Evolutionary conservation across 2,113 vertebrate species (phyloP).

Genomic region (Phalacrocorax brasilianus): DNA sequence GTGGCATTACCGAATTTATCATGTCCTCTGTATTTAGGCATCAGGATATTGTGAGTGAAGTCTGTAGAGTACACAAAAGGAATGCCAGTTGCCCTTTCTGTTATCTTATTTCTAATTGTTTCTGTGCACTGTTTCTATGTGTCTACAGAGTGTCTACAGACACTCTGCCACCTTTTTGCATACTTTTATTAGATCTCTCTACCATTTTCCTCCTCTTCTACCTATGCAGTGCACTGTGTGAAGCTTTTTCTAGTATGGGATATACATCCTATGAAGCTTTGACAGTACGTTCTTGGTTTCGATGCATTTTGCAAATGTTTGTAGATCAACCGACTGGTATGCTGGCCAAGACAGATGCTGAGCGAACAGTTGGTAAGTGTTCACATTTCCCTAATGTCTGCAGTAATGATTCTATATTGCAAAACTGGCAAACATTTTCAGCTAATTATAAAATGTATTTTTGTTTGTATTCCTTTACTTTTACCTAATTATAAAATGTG

Average conservation of each 20-base stretch:
- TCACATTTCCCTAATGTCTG: slow-evolving; percentile 38
- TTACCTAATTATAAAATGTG: slow-evolving; percentile 55
- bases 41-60: background rate
- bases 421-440: slow-evolving; percentile 42
- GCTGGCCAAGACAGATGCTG: slow-evolving; percentile 65
- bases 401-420: slow-evolving; percentile 25
- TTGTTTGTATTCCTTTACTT: slow-evolving; percentile 62
- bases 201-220: background rate
- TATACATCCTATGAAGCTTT: slow-evolving; percentile 81
- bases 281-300: slow-evolving; percentile 91
- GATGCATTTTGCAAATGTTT: slow-evolving; percentile 92
- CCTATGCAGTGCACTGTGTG: slow-evolving; percentile 78
- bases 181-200: background rate
- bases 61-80: background rate
- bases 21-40: background rate
- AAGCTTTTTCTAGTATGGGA: slow-evolving; percentile 69
- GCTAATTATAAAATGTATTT: slow-evolving; percentile 56
- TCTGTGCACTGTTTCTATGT: background rate
- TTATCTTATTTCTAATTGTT: background rate
- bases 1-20: background rate
- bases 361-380: slow-evolving; percentile 69
- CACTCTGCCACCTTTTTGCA: background rate
- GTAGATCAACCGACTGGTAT: slow-evolving; percentile 74
- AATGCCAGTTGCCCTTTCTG: background rate
- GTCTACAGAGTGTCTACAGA: background rate